Base-by-base conservation (phyloP, 2,888 invertebrate species). In the Aleiodes alternator region DNA sequence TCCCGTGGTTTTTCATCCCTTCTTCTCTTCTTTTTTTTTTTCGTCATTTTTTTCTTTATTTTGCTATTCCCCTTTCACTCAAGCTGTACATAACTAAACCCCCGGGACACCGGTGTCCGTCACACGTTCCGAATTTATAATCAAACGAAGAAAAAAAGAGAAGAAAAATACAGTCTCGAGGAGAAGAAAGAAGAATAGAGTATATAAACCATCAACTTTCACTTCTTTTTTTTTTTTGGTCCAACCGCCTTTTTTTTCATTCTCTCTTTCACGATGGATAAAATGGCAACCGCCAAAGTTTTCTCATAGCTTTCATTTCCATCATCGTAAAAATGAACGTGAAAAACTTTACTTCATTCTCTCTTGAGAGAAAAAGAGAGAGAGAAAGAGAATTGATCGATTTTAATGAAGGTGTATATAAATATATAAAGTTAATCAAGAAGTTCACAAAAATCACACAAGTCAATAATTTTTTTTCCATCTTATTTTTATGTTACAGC, bases 401-500 rank as follows among this genome's bases (percentile, higher is more conserved):
- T 23, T 55, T 16, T n/a, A n/a, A 55, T 16, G 55, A 55, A 55
- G 8, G 55, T n/a, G 14, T 16, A 55, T 16, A 16, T 55, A 14
- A n/a, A 55, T 16, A 16, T 55, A 51, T 55, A 7, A 23, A 23
- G 7, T 16, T 16, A 6, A 16, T n/a, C 14, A 29, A 51, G 51
- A n/a, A 48, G n/a, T 29, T 68, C 29, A 68, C 14, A 38, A 48
- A 16, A 4, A 51, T 12, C 29, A 23, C 11, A 48, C 14, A 29
- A 31, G 6, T 29, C 53, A 48, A 53, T 51, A 48, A 38, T 57
- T n/a, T 38, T 34, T 11, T 11, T 23, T 23, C 2, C n/a, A n/a
- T 23, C 23, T 23, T n/a, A 12, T 64, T 55, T 73, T 76, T 55
- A 11, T 82, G 83, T 91, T 91, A 68, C 92, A 94, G 97, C 94